Base-by-base conservation (phyloP, 2,888 invertebrate genomes). In the Rhamphomyia laevipes region DNA sequence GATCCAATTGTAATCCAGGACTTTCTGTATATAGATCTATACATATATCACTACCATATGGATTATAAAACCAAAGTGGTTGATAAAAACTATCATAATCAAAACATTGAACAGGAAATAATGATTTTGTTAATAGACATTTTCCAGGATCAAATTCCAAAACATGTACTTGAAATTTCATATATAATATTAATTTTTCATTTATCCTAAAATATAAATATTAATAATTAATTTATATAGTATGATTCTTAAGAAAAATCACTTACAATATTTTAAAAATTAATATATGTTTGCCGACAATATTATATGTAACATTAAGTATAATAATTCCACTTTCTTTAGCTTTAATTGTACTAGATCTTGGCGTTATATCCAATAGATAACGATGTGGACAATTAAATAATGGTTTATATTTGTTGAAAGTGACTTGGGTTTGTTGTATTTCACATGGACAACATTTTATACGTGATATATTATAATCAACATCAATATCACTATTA, bases 11-110 rank as follows among this genome's bases (percentile, higher is more conserved):
- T n/a, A 35, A n/a, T 4, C 35, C 13, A 5, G 13, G 13, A 4
- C 6, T 35, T 2, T 13, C n/a, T n/a, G 46, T 37, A 3, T 5
- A n/a, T n/a, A 53, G 42, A 31, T 43, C 37, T 18, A 54, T 46
- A 30, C 15, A 12, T 15, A 54, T 38, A 21, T 54, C 49, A 15
- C 44, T 45, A 18, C 30, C 30, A 27, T 45, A 50, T 15, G 50
- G 54, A 42, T 54, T 54, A 31, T 49, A 49, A 2, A 54, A 16
- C 54, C 54, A 54, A 38, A 54, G 47, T 10, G 50, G 46, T 44
- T 54, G 54, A 23, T 41, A 23, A 2, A 33, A 33, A 13, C 33
- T 45, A 12, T 33, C n/a, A 4, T 30, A 30, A 35, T 46, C 38
- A 21, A 15, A 23, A 33, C 51, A 18, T 17, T 48, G 37, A 21